Base-by-base conservation (phyloP, 2,113 vertebrate species). In the Barbus barbus region DNA sequence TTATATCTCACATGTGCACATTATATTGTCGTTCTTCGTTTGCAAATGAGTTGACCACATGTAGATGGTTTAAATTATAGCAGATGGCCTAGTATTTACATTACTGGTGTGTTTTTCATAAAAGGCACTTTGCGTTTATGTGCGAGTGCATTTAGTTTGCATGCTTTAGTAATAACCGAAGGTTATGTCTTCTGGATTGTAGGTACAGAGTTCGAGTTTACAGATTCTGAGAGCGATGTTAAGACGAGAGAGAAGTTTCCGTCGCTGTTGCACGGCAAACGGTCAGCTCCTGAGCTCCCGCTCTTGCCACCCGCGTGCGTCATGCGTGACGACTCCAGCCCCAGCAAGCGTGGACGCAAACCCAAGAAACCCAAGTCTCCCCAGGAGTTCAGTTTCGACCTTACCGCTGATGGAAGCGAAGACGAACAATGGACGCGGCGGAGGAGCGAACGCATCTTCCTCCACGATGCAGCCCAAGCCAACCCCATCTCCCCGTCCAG, bases 391-490 rank as follows among this genome's bases (percentile, higher is more conserved):
- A 97, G 95, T 92, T 96, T 96, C 0, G 97, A 98, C 89, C 95
- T 96, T 0, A 91, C 94, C 1, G 90, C 92, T 0, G 96, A 96
- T 84, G 91, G 93, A 91, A 98, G 97, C 0, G 97, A 99, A 0
- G 98, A 99, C 0, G 97, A 98, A 78, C 94, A 95, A 60, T 99
- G 97, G 97, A 96, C 94, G 0, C 93, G 98, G 0, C 92, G 98
- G 2, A 94, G 98, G 86, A 99, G 98, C 0, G 98, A 99, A 87
- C 95, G 98, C 18, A 99, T 99, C 82, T 99, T 99, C 90, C 97
- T 99, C 33, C 97, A 98, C 0, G 98, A 98, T 0, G 96, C 97
- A 36, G 89, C 87, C 0, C 91, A 95, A 5, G 89, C 92, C 71
- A 93, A 92, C 0, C 93, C 92, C 0, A 4, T 91, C 36, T 91